These are phyloP conservation scores for Agrotis puta DNA, from an alignment of 2,888 invertebrate genomes.

Conservation along the genomic window DNA sequence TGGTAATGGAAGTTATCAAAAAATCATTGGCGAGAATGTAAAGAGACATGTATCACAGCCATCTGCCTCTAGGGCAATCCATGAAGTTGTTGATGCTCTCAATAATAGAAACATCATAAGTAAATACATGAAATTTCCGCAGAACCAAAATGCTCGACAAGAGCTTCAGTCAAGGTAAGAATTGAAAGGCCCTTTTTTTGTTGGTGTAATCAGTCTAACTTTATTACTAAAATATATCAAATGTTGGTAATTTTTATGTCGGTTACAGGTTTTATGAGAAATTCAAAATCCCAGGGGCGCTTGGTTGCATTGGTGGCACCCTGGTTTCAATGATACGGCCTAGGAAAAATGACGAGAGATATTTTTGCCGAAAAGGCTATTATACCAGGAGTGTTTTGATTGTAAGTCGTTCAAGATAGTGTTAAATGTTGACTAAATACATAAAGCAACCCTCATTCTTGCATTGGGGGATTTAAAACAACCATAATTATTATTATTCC, in stretches of 20 bases:
- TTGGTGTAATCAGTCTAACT: too few relatives aligned
- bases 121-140: slow-evolving; percentile 15
- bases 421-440: too few relatives aligned
- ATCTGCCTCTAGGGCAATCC: neutral
- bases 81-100: neutral
- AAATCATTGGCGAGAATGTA: neutral
- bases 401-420: slow-evolving; percentile 3
- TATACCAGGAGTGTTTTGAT: slow-evolving; percentile 27
- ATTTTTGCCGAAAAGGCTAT: slow-evolving; percentile 34
- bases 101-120: neutral
- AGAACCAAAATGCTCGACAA: slow-evolving; percentile 6
- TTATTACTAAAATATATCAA: too few relatives aligned
- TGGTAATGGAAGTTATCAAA: slow-evolving; percentile 16
- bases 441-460: too few relatives aligned
- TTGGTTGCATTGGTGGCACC: slow-evolving; percentile 30
- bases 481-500: neutral
- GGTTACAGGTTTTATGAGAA: slow-evolving; percentile 14
- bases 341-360: slow-evolving; percentile 32
- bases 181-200: neutral
- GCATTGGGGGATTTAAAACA: too few relatives aligned
- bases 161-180: neutral
- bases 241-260: neutral
- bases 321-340: slow-evolving; percentile 29
- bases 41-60: neutral
- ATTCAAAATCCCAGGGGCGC: slow-evolving; percentile 15